Base-by-base conservation (phyloP, 2,888 invertebrate species). In the Eilema depressum region DNA sequence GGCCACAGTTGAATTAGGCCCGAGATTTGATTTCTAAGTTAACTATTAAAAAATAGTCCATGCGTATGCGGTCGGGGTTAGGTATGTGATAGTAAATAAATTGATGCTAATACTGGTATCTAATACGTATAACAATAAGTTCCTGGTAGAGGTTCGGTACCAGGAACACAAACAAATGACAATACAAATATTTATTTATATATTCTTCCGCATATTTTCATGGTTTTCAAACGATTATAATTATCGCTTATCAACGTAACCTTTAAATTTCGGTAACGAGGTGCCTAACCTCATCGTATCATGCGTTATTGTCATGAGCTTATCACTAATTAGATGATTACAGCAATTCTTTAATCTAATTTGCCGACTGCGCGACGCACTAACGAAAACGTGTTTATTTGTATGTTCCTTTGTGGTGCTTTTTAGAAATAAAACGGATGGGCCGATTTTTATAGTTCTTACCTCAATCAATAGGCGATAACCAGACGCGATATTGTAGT, bases 151-250 rank as follows among this genome's bases (percentile, higher is more conserved):
- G 33, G 41, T 41, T 41, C 0, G n/a, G 7, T 10, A 53, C 20
- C 53, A 53, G 53, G 53, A 53, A 53, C 53, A 53, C n/a, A 53
- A n/a, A 53, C 53, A 47, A 47, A 47, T 20, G 20, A 20, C 17
- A 47, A 17, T 47, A 53, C 53, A 53, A 53, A n/a, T 8, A 10
- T 20, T n/a, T 53, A 20, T n/a, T 28, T 14, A 37, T 30, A 69
- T 30, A 25, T 25, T 41, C 69, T 79, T 77, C 79, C 79, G 75
- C 70, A 72, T 73, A 63, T 12, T 70, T 63, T n/a, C 37, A 23
- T 47, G 64, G 53, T 63, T 23, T 26, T n/a, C 41, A 63, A 66
- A 63, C 28, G 33, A 61, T 62, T 17, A 8, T 28, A 11, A n/a
- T 23, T 28, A 30, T 62, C 23, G 14, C 33, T 70, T 70, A 70